These are phyloP conservation scores for Syngnathus scovelli DNA, from an alignment of 2,113 vertebrate genomes.

Conservation along the genomic window DNA sequence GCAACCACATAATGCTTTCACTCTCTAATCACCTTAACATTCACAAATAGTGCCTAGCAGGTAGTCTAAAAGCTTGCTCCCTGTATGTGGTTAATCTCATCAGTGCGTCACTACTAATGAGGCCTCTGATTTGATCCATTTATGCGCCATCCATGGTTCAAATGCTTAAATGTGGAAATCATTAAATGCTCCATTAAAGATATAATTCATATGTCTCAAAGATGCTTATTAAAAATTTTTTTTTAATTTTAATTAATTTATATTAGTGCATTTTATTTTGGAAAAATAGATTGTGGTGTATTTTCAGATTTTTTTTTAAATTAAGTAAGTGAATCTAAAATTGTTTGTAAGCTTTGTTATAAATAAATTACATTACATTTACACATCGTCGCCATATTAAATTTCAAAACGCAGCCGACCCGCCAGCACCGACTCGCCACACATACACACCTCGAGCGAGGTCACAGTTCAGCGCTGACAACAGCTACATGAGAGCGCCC, in stretches of 20 bases:
- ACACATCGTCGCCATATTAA: not conserved
- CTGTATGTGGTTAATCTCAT: not conserved
- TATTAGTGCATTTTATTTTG: too few relatives aligned
- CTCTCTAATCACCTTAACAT: not conserved
- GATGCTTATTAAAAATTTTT: too few relatives aligned
- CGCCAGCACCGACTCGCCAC: not conserved
- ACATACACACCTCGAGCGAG: slow-evolving; percentile 1
- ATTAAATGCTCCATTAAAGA: too few relatives aligned
- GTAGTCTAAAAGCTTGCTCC: too few relatives aligned
- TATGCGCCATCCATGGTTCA: not conserved
- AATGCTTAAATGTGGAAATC: not conserved
- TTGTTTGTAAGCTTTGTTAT: too few relatives aligned
- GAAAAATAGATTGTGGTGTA: too few relatives aligned
- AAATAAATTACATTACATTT: too few relatives aligned
- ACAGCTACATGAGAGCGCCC: slow-evolving; percentile 4
- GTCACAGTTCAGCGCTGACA: slow-evolving; percentile 24
- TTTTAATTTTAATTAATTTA: too few relatives aligned
- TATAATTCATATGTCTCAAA: too few relatives aligned
- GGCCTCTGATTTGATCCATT: not conserved
- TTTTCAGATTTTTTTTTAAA: too few relatives aligned
- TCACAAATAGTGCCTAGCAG: too few relatives aligned
- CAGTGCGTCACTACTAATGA: not conserved
- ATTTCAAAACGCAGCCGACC: not conserved
- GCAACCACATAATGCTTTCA: not conserved
- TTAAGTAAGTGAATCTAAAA: too few relatives aligned